Conservation (phyloP, 2,888 invertebrate genomes). For the Leucoptera coffeella region DNA sequence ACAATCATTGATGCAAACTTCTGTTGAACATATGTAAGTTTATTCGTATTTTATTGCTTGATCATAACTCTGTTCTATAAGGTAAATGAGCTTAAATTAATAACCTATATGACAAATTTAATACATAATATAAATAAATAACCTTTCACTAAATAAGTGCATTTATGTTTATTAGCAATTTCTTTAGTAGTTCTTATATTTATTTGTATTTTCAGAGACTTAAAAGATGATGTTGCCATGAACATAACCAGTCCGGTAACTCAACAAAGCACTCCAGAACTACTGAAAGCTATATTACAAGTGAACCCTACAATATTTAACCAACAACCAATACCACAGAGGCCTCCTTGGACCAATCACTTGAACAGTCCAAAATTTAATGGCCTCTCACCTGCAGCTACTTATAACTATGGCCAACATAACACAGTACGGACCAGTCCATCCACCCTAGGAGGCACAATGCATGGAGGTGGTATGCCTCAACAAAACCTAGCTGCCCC, state of each 20-base stretch:
- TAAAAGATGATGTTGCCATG: constrained; percentile 77
- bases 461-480: constrained; percentile 43
- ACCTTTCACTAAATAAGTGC: no score
- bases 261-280: constrained; percentile 74
- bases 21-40: constrained; percentile 86
- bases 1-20: constrained; percentile 84
- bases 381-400: constrained; percentile 49
- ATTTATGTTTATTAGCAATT: no score
- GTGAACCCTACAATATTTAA: constrained; percentile 85
- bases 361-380: constrained; percentile 46
- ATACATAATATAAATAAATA: no score
- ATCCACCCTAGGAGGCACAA: constrained; percentile 46
- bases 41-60: no score
- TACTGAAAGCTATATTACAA: constrained; percentile 80
- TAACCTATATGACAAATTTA: no score
- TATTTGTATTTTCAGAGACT: constrained; percentile 72
- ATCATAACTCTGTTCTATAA: no score
- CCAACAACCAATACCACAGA: constrained; percentile 56
- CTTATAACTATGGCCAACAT: constrained; percentile 50
- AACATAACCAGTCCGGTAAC: constrained; percentile 68
- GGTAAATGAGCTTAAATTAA: no score
- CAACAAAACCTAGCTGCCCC: constrained; percentile 42
- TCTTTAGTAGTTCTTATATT: no score
- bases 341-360: constrained; percentile 46
- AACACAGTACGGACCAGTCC: constrained; percentile 30